Conservation (phyloP, 2,888 invertebrate genomes). For the Altica lythri region DNA sequence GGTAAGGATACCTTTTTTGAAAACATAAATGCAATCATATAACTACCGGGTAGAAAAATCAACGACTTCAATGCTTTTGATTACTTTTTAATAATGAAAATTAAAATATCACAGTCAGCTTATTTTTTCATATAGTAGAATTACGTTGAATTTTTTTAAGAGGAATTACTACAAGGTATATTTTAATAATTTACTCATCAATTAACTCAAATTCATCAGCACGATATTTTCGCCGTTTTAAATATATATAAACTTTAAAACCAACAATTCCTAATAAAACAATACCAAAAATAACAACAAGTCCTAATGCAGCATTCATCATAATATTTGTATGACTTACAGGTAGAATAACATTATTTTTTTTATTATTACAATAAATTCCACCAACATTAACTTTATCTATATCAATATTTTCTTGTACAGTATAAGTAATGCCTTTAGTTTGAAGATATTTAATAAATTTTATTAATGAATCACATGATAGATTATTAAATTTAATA, state of each 20-base stretch:
- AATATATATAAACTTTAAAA: no score
- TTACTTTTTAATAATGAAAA: no score
- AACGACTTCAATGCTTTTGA: no score
- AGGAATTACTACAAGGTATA: no score
- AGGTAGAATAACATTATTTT: background rate
- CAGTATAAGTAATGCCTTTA: conserved; percentile 47
- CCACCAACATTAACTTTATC: conserved; percentile 53
- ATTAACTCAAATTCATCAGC: conserved; percentile 51
- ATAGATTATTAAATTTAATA: conserved; percentile 49
- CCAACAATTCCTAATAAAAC: conserved; percentile 36
- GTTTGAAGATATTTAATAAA: conserved; percentile 49
- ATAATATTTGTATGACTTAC: conserved; percentile 13
- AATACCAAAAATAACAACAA: conserved; percentile 33
- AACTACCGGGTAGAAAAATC: no score
- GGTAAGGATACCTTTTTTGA: no score
- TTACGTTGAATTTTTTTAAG: no score
- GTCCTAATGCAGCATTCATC: conserved; percentile 32
- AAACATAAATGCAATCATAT: no score
- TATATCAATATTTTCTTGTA: conserved; percentile 45
- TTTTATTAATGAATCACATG: conserved; percentile 48
- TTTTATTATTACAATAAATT: conserved; percentile 47
- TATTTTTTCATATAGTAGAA: no score
- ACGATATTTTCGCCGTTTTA: conserved; percentile 45
- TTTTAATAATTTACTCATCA: no score
- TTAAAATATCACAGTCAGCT: no score